Conservation (phyloP, 2,888 invertebrate genomes). For the Drosophila histrio region DNA sequence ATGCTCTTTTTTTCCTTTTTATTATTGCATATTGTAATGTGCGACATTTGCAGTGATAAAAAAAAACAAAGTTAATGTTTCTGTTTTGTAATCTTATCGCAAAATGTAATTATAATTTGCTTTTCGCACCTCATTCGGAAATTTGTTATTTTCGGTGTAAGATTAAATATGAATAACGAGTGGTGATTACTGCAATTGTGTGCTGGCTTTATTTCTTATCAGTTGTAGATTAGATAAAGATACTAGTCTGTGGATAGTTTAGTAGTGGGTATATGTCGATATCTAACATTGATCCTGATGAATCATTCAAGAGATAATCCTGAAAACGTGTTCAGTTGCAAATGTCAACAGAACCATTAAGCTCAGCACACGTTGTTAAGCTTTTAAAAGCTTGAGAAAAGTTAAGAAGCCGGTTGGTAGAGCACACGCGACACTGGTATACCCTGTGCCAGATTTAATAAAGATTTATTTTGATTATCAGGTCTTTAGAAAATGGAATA, state of each 20-base stretch:
- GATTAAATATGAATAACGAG: conserved; percentile 42
- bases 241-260: background rate
- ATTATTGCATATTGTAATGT: background rate
- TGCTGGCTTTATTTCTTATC: conserved; percentile 15
- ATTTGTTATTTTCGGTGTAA: conserved; percentile 15
- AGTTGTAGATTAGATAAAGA: conserved; percentile 20
- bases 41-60: conserved; percentile 8
- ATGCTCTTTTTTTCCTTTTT: background rate
- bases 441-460: no score
- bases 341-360: background rate
- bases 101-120: conserved; percentile 57
- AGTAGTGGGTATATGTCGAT: background rate
- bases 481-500: no score
- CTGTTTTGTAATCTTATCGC: conserved; percentile 48
- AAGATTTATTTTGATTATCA: no score
- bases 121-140: conserved; percentile 23
- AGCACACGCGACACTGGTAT: no score
- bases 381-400: background rate
- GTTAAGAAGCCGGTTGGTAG: no score
- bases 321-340: background rate
- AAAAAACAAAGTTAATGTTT: conserved; percentile 2
- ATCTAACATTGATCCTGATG: conserved; percentile 1
- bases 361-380: background rate
- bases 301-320: background rate
- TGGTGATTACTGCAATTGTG: conserved; percentile 52